Evolutionary conservation across 2,888 invertebrate genomes (phyloP), one percentile per base, ranked within the genome.

Genomic region (Hydraecia micacea): DNA sequence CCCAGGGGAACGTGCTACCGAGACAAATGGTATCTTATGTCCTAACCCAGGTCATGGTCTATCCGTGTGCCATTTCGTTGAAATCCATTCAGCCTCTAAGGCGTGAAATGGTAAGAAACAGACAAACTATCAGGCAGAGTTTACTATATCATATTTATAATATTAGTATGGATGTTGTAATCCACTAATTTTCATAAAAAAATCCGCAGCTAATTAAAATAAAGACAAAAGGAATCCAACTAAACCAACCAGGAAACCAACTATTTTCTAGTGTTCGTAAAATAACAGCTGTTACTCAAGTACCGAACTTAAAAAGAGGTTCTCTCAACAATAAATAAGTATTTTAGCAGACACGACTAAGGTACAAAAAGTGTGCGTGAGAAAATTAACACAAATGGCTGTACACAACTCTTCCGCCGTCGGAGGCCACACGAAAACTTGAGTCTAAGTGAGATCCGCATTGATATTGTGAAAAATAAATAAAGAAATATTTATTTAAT

Each of bases 381-480:
- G 89, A 89, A 89, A 88, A 89, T 89, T 80, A 88, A 88, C 84
- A 89, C 87, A 79, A 84, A 81, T 80, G 69, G 58, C 73, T 77
- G 55, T 71, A 74, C 58, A 80, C 69, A 71, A n/a, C 42, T 81
- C 84, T 88, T 88, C 89, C 88, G 88, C 79, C 79, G 62, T 66
- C n/a, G 25, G 81, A 86, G 88, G 88, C 88, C 88, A 68, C 84
- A 73, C 77, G 77, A 86, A 73, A 79, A 84, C 52, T 71, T 62
- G 39, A 49, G 42, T 55, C 25, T 39, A 66, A 77, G 21, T 60
- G 52, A 83, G 77, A 78, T 86, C 73, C 79, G 86, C 66, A 72
- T 86, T 55, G 46, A 42, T 78, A 62, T 18, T 62, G 25, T 46
- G n/a, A 25, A 66, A 42, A 79, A 79, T 62, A 49, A 39, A 49